Evolutionary conservation across 2,113 vertebrate species (phyloP).

Genomic region (Eptesicus fuscus): DNA sequence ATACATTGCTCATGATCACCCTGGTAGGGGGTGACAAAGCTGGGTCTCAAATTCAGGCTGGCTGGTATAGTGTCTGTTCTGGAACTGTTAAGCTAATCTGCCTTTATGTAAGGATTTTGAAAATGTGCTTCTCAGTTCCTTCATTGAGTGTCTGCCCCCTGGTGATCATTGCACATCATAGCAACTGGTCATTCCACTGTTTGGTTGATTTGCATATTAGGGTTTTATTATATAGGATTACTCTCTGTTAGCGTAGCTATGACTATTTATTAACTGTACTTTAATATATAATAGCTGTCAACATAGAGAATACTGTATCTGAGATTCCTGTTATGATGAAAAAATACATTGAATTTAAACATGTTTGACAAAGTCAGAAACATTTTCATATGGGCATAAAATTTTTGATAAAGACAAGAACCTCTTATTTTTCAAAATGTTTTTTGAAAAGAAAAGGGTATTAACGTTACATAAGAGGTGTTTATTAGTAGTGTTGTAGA

Average conservation of each 20-base stretch:
- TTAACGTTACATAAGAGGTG: background rate
- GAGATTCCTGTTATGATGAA: background rate
- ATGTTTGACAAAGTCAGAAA: background rate
- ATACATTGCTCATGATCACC: background rate
- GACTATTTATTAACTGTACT: conserved; percentile 9
- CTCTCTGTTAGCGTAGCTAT: background rate
- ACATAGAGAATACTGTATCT: background rate
- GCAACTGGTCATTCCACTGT: no score
- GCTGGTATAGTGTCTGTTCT: background rate
- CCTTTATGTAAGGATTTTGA: background rate
- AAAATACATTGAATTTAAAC: conserved; percentile 24
- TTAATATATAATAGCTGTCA: background rate
- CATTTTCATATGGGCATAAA: background rate
- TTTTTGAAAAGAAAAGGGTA: background rate
- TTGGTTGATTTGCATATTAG: no score
- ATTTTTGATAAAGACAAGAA: background rate
- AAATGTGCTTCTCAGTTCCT: background rate
- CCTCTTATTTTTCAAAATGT: background rate
- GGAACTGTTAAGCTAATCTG: background rate
- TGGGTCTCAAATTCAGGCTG: background rate
- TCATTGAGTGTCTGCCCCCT: background rate
- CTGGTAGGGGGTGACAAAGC: background rate
- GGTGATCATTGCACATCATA: background rate
- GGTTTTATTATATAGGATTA: conserved; percentile 16
- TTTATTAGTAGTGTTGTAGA: background rate